Percentiles rank a stretch among this genome's conserved stretches.
These are phyloP conservation scores for Melipona quadrifasciata DNA, from an alignment of 1,140 invertebrate species.

Conservation along the genomic window DNA sequence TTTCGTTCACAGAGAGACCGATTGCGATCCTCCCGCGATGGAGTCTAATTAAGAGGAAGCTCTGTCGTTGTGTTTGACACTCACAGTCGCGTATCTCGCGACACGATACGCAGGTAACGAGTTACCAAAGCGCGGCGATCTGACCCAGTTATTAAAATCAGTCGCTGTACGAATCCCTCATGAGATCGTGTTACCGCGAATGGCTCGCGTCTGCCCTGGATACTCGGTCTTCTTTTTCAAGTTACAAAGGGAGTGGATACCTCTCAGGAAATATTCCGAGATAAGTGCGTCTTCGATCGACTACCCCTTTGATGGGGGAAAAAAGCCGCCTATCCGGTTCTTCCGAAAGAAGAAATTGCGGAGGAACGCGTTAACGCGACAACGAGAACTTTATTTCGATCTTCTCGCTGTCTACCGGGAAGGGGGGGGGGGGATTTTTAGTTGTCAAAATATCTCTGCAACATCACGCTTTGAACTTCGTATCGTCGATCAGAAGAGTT, in stretches of 20 bases:
- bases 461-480: no score
- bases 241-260: slow-evolving; percentile 24
- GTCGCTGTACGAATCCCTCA: not conserved
- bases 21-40: not conserved
- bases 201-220: not conserved
- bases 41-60: slow-evolving; percentile 28
- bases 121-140: slow-evolving; percentile 1
- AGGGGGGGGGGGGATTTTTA: no score
- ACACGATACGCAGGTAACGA: not conserved
- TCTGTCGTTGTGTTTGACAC: not conserved
- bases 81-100: not conserved
- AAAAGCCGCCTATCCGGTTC: not conserved
- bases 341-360: no score
- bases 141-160: slow-evolving; percentile 33
- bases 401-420: no score
- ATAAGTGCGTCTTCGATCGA: not conserved
- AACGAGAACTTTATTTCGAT: not conserved
- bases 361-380: not conserved
- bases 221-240: not conserved
- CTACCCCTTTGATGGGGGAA: not conserved
- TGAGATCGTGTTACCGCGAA: not conserved
- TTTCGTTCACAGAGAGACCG: not conserved
- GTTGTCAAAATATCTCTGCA: no score
- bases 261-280: not conserved
- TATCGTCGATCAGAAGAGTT: no score